Evolutionary conservation across 2,888 invertebrate species (phyloP), one percentile per base, ranked within the genome.

Genomic region (Microctonus brassicae): DNA sequence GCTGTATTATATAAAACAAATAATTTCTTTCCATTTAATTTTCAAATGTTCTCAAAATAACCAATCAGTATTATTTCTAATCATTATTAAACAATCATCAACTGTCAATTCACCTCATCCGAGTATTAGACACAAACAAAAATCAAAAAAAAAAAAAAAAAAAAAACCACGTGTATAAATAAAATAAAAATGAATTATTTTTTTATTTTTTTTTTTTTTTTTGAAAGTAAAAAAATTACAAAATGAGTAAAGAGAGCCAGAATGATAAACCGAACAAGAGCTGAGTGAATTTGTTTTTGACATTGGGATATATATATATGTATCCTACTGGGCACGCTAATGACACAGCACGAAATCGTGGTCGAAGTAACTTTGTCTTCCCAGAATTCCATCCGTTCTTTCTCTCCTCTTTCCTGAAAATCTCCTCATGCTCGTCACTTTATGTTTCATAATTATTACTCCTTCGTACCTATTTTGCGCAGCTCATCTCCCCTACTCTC

Each of bases 381-480:
- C 74, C 73, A 70, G 76, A 77, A 76, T 76, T 68, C 68, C 70
- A 75, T 73, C 75, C 70, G 58, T 70, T 47, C 55, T 62, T 60
- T 67, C 63, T 68, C 66, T 68, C 64, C 63, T 70, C 72, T 76
- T 77, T 75, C 76, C 77, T 74, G 76, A 77, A 78, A 76, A 72
- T 36, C 73, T 69, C 77, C 80, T 81, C 77, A 77, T 78, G 80
- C 83, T 82, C 85, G 84, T 86, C 85, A 85, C 85, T 86, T 86
- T 86, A 86, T 85, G 86, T 84, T 83, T 84, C 84, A 80, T 85
- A 86, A 87, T 87, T 84, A 85, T 85, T 83, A 80, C 77, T 79
- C 80, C 80, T 80, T 81, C 70, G 80, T 81, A 77, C 81, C 82
- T 80, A 81, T 80, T 82, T 80, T 74, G 75, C 76, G 75, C 77